Evolutionary conservation across 2,888 invertebrate species (phyloP).

Genomic region (Poecilus cupreus): DNA sequence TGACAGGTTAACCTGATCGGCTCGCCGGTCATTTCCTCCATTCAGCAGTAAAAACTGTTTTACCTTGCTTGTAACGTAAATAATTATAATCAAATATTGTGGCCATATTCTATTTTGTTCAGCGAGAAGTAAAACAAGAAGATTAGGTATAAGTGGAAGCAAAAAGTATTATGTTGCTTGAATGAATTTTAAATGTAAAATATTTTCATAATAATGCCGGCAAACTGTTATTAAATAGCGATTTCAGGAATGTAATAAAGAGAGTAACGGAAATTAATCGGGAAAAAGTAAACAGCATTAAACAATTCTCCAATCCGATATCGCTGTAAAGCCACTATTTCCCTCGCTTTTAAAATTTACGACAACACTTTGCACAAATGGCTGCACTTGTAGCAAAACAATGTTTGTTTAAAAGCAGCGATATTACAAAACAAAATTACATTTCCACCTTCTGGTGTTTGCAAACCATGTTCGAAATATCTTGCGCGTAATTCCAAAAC

Average conservation of each 20-base stretch:
- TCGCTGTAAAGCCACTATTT: neutral
- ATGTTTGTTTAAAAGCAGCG: constrained; percentile 20
- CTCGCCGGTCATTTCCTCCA: no score
- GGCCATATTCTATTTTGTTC: no score
- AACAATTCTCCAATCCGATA: neutral
- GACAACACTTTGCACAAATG: neutral
- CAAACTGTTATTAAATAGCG: neutral
- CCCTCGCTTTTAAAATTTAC: constrained; percentile 2
- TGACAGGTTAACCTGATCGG: no score
- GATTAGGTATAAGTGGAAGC: no score
- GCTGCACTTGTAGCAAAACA: neutral
- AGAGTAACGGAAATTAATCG: neutral
- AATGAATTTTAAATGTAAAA: no score
- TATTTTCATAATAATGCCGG: neutral
- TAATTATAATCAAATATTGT: no score
- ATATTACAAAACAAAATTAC: constrained; percentile 34
- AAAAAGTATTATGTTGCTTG: no score
- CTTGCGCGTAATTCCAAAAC: neutral
- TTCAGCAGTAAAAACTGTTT: no score
- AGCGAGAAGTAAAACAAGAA: no score
- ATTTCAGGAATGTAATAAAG: no score
- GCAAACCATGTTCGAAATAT: neutral
- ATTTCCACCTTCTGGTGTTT: constrained; percentile 14
- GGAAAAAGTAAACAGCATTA: neutral
- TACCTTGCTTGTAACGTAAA: no score